These are phyloP conservation scores for Phycodurus eques DNA, from an alignment of 2,113 vertebrate species.

Conservation along the genomic window DNA sequence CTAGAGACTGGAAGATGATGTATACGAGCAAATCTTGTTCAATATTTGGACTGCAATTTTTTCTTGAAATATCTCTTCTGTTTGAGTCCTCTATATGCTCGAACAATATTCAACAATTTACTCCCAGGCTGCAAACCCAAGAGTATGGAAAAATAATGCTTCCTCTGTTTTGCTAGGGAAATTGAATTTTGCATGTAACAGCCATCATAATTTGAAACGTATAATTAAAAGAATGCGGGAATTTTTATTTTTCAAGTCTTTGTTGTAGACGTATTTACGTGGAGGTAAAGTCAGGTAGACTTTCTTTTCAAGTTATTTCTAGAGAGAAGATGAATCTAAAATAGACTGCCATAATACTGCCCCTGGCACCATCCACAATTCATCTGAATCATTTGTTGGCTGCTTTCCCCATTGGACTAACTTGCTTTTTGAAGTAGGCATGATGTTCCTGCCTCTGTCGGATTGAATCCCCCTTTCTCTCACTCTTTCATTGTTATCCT, in stretches of 20 bases:
- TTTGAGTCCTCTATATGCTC: neutral
- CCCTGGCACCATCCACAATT: conserved; percentile 21
- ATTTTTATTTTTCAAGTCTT: neutral
- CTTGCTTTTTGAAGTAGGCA: conserved; percentile 11
- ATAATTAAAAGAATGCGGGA: neutral
- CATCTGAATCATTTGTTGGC: conserved; percentile 27
- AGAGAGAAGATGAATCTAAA: conserved; percentile 18
- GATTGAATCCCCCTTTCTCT: neutral
- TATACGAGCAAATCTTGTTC: too few relatives aligned
- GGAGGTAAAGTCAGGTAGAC: neutral
- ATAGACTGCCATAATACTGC: conserved; percentile 24
- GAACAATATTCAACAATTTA: too few relatives aligned
- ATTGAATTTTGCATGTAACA: neutral
- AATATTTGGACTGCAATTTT: too few relatives aligned
- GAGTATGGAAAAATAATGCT: neutral
- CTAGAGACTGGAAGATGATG: too few relatives aligned
- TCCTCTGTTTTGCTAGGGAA: neutral
- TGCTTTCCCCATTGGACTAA: conserved; percentile 22
- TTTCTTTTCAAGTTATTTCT: conserved; percentile 19
- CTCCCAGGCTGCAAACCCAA: neutral
- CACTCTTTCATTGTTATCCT: conserved; percentile 20
- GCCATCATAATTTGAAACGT: neutral
- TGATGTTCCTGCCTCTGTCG: conserved; percentile 11
- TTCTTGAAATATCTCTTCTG: neutral
- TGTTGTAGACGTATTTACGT: neutral